phyloP scores from a whole-genome alignment of 1,140 invertebrate genomes.

The Varroa destructor region DNA sequence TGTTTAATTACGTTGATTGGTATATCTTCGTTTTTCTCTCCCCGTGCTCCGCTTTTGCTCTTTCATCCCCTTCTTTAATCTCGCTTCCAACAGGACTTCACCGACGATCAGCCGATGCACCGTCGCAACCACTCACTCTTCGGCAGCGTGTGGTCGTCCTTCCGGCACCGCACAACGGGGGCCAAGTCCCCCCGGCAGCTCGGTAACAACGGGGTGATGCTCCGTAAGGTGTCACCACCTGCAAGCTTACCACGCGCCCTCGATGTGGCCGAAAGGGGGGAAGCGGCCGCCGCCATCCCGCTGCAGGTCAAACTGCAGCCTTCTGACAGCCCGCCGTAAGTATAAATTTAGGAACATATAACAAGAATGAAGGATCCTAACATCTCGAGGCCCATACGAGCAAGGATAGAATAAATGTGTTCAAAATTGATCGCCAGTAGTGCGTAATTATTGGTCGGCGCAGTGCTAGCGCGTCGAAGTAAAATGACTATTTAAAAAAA shows the following conservation, averaged over 20 bases:
- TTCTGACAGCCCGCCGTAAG: conserved; percentile 25
- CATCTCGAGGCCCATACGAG: too few species aligned
- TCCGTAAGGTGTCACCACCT: conserved; percentile 11
- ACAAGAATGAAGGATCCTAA: too few species aligned
- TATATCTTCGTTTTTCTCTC: too few species aligned
- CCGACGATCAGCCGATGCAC: conserved; percentile 36
- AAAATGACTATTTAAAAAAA: too few species aligned
- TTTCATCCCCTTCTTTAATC: too few species aligned
- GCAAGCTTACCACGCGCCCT: conserved; percentile 3
- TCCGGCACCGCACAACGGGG: conserved; percentile 30
- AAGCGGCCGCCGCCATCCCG: background rate
- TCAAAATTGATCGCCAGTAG: too few species aligned
- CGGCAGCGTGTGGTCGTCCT: conserved; percentile 78
- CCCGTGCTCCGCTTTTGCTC: too few species aligned
- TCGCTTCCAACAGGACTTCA: conserved; percentile 29
- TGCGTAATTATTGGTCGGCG: too few species aligned
- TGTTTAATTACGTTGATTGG: too few species aligned
- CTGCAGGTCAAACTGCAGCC: conserved; percentile 27
- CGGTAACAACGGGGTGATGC: conserved; percentile 27
- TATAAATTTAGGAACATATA: background rate
- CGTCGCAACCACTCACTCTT: conserved; percentile 93
- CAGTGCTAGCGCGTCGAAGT: too few species aligned
- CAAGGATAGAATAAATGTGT: too few species aligned
- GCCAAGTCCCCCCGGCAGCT: conserved; percentile 32
- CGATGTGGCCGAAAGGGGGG: conserved; percentile 26